Percentiles rank a stretch among this genome's conserved stretches.
These are phyloP conservation scores for Phodopus roborovskii DNA, from an alignment of 2,113 vertebrate species.

Conservation along the genomic window DNA sequence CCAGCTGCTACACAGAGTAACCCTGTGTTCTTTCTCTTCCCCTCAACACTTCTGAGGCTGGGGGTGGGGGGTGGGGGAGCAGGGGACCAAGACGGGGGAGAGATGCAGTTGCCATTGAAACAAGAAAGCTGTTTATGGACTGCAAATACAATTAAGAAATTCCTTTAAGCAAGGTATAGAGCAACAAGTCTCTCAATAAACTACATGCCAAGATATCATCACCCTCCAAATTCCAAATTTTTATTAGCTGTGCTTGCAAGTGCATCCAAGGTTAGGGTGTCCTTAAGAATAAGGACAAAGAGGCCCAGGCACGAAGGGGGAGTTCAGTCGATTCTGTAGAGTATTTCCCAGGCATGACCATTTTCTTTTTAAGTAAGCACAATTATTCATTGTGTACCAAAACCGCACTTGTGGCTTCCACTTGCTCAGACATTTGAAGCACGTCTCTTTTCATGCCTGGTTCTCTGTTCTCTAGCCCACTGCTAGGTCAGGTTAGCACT, in stretches of 20 bases:
- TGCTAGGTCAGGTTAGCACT: background rate
- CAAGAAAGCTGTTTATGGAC: background rate
- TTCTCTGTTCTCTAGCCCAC: slow-evolving; percentile 51
- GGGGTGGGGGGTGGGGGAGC: background rate
- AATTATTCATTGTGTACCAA: background rate
- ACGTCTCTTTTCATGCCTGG: slow-evolving; percentile 7
- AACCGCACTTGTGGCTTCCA: background rate
- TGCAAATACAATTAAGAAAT: slow-evolving; percentile 49
- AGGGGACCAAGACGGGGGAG: background rate
- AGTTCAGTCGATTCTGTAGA: background rate
- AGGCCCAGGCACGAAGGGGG: background rate
- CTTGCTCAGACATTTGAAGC: slow-evolving; percentile 22
- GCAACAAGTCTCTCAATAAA: background rate
- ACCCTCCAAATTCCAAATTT: slow-evolving; percentile 1
- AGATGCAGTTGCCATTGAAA: background rate
- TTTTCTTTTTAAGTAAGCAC: slow-evolving; percentile 9
- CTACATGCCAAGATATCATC: background rate
- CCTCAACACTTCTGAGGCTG: background rate
- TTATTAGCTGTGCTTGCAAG: background rate
- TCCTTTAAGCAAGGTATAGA: background rate
- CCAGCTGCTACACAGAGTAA: background rate
- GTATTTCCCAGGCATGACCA: background rate
- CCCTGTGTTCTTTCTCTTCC: background rate
- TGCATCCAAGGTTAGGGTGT: background rate
- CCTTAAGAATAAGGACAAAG: background rate